phyloP scores from a whole-genome alignment of 2,888 invertebrate genomes.

The Apoda limacodes region DNA sequence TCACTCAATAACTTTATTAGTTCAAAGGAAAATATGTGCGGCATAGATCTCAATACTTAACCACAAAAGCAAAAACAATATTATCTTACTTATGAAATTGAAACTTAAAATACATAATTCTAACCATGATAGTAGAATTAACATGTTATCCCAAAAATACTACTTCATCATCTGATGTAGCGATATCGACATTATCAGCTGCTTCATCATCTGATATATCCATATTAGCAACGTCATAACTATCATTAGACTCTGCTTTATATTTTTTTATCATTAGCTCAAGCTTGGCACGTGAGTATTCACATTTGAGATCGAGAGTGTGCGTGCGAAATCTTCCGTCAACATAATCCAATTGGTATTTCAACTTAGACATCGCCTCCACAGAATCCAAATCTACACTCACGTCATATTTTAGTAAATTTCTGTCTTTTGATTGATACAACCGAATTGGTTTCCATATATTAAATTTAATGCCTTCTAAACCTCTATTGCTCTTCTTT shows the following conservation, averaged over 20 bases:
- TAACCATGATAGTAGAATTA: no score
- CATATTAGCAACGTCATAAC: conserved; percentile 51
- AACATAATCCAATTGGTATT: conserved; percentile 38
- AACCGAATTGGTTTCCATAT: conserved; percentile 36
- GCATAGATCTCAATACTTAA: no score
- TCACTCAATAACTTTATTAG: no score
- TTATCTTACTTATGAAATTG: no score
- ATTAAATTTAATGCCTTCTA: conserved; percentile 41
- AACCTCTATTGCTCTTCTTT: conserved; percentile 39
- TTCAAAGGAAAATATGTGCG: no score
- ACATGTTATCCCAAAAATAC: neutral
- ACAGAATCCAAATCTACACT: conserved; percentile 47
- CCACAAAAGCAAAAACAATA: no score
- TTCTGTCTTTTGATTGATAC: neutral
- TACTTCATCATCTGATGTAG: neutral
- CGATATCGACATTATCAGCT: conserved; percentile 16
- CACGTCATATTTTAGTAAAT: conserved; percentile 25
- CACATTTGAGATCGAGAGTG: conserved; percentile 25
- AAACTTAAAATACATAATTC: no score
- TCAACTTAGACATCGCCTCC: conserved; percentile 33
- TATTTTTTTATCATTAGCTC: conserved; percentile 30
- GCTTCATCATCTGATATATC: conserved; percentile 40
- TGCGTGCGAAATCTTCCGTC: conserved; percentile 19
- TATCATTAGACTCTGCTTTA: conserved; percentile 39
- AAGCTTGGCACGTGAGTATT: conserved; percentile 26